Conservation (phyloP, 1,140 invertebrate genomes). For the Drosophila biarmipes region DNA sequence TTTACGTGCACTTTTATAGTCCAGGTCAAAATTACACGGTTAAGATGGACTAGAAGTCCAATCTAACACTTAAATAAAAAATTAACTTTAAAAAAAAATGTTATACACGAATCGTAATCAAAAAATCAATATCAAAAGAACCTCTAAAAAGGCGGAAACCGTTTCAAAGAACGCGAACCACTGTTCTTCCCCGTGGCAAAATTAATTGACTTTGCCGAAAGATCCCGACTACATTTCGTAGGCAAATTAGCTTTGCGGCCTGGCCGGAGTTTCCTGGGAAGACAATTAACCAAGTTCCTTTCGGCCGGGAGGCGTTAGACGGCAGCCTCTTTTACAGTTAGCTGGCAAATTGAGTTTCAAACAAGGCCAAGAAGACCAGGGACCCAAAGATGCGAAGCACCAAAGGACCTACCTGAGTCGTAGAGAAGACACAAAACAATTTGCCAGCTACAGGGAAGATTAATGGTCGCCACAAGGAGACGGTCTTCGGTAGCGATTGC, state of each 20-base stretch:
- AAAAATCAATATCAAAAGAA: not conserved
- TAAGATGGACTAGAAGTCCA: too few relatives aligned
- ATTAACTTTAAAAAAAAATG: not conserved
- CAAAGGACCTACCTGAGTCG: slow-evolving; percentile 49
- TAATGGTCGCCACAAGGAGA: slow-evolving; percentile 57
- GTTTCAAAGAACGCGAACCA: not conserved
- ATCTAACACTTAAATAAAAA: not conserved
- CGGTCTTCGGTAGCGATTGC: slow-evolving; percentile 75
- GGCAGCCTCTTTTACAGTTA: slow-evolving; percentile 68
- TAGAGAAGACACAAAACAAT: slow-evolving; percentile 54
- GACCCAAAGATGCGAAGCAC: slow-evolving; percentile 3
- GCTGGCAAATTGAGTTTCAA: slow-evolving; percentile 66
- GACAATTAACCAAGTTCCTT: slow-evolving; percentile 67
- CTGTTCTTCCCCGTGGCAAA: slow-evolving; percentile 42
- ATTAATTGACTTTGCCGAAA: slow-evolving; percentile 74
- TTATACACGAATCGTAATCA: too few relatives aligned
- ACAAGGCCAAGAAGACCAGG: slow-evolving; percentile 1
- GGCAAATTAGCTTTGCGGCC: slow-evolving; percentile 71
- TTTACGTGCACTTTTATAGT: slow-evolving; percentile 11
- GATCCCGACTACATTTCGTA: slow-evolving; percentile 54
- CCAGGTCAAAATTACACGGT: not conserved
- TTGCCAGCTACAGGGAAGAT: slow-evolving; percentile 63
- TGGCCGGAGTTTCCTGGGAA: slow-evolving; percentile 68
- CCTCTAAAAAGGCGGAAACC: not conserved
- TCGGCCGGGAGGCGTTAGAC: slow-evolving; percentile 55